Base-by-base conservation (phyloP, 2,888 invertebrate species). In the Elegia similella region DNA sequence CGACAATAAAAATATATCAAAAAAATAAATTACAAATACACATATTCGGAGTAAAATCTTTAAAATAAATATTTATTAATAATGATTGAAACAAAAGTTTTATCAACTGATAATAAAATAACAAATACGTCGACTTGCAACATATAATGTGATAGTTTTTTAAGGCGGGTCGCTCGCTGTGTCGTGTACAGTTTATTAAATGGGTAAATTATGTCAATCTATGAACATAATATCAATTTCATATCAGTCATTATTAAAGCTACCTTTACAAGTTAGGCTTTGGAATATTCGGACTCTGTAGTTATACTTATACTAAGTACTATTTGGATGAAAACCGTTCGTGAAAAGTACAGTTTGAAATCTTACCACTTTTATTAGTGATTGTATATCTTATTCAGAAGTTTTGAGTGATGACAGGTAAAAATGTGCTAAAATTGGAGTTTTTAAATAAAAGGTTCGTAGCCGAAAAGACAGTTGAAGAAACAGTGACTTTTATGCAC, bases 201-300 rank as follows among this genome's bases (percentile, higher is more conserved):
- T 83, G 81, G 82, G 80, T 84, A 85, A 85, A 81, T 82, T 79
- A 86, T 82, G 88, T 89, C 88, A 88, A 88, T 89, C 82, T 43
- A 74, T 72, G 54, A 61, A 64, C 68, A 75, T 80, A 73, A 86
- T 88, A 90, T 88, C 88, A 85, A 88, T 88, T 88, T 87, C 89
- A 90, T 90, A 90, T 89, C 89, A 88, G 72, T 75, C 69, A 74
- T 75, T 65, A 62, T 76, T 17, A 12, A 78, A 70, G 74, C 71
- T 72, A 74, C 75, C 75, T 80, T 78, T 72, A 74, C 68, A 65
- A 64, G 62, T 67, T 70, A 71, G 70, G 67, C 68, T 73, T 70
- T 59, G 52, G 30, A 48, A 59, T 62, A 59, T 52, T 57, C 53
- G 55, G 46, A 61, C 43, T 62, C 50, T 60, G 61, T 62, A 64